Percentiles rank a stretch among this genome's conserved stretches.
Evolutionary conservation across 37 sponge, comb jelly and placozoan genomes (phyloP).

Genomic region (Amphimedon queenslandica): DNA sequence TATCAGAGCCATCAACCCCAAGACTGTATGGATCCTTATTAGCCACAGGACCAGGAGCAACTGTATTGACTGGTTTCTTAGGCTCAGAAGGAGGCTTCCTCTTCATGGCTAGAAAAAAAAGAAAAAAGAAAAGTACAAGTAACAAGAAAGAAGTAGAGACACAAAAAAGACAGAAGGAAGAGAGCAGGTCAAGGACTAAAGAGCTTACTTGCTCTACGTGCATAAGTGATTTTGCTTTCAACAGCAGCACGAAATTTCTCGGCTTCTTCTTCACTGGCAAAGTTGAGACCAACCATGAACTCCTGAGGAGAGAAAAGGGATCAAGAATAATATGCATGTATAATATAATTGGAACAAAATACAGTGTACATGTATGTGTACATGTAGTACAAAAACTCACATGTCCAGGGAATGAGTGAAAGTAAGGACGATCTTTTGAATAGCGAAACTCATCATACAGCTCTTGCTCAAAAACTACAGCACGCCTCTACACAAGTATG

Average conservation of each 20-base stretch:
- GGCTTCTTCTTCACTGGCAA: slow-evolving; percentile 84
- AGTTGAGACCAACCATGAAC: slow-evolving; percentile 94
- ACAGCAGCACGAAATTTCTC: slow-evolving; percentile 68
- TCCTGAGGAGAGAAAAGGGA: slow-evolving; percentile 71
- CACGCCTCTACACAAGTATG: slow-evolving; percentile 39
- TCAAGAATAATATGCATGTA: no score
- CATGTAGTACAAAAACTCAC: slow-evolving; percentile 36
- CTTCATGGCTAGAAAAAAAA: no score
- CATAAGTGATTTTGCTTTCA: slow-evolving; percentile 48
- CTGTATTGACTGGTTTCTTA: no score
- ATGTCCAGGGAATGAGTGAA: slow-evolving; percentile 95
- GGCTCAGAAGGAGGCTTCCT: no score
- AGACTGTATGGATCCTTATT: background rate
- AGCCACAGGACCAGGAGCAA: background rate
- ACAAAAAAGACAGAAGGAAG: no score
- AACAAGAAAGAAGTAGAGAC: no score
- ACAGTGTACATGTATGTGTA: background rate
- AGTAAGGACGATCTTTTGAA: slow-evolving; percentile 61
- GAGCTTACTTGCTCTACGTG: slow-evolving; percentile 1
- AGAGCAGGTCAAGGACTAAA: no score
- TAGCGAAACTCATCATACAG: slow-evolving; percentile 87
- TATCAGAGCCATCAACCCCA: background rate
- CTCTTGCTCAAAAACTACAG: slow-evolving; percentile 83
- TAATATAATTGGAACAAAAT: no score
- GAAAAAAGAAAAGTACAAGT: no score